Conservation (phyloP, 2,113 vertebrate species). For the Amphiprion ocellaris region DNA sequence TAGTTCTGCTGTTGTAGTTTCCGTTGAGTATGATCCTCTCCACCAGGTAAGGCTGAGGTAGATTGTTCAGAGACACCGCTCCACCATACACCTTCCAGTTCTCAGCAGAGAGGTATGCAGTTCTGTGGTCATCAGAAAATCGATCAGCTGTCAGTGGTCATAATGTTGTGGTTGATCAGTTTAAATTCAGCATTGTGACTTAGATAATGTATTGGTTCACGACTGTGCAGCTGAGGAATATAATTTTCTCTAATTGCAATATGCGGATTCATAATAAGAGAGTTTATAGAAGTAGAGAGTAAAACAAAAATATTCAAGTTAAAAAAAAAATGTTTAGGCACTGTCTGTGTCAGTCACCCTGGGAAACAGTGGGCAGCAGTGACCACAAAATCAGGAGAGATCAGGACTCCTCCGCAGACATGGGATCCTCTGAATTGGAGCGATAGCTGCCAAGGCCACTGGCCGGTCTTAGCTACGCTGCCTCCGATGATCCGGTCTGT, state of each 20-base stretch:
- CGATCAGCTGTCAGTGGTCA: too few relatives aligned
- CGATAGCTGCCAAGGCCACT: slow-evolving; percentile 95
- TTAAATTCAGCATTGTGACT: not conserved
- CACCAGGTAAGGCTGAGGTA: slow-evolving; percentile 71
- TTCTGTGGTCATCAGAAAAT: too few relatives aligned
- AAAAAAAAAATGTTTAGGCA: not conserved
- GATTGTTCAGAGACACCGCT: slow-evolving; percentile 78
- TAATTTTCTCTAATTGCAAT: not conserved
- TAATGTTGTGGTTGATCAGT: too few relatives aligned
- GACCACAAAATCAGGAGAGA: slow-evolving; percentile 89
- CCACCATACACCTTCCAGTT: slow-evolving; percentile 89
- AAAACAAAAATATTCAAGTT: not conserved
- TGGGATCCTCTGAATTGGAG: slow-evolving; percentile 87
- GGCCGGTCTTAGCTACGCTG: slow-evolving; percentile 74
- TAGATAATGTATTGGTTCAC: not conserved
- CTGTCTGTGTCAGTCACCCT: slow-evolving; percentile 79
- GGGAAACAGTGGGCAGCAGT: slow-evolving; percentile 94
- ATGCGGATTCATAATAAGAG: not conserved
- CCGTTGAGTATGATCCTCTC: slow-evolving; percentile 87
- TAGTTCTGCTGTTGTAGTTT: slow-evolving; percentile 83
- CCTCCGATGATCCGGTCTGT: slow-evolving; percentile 90
- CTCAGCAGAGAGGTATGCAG: slow-evolving; percentile 47
- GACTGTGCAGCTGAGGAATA: not conserved
- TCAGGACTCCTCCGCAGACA: slow-evolving; percentile 91
- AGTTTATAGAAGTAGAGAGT: not conserved